Conservation (phyloP, 2,113 vertebrate species). For the Etheostoma spectabile region DNA sequence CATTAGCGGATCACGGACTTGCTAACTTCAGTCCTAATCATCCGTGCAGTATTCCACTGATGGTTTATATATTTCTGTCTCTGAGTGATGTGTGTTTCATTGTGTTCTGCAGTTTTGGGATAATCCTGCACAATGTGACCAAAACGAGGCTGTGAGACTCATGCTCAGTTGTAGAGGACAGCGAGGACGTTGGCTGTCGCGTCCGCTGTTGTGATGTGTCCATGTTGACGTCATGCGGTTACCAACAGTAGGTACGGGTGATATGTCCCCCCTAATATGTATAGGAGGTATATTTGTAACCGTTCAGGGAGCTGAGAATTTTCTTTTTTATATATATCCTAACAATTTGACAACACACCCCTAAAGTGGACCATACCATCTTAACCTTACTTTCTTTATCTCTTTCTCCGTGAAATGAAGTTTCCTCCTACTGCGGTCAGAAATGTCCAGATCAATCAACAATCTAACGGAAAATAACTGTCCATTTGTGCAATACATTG, state of each 20-base stretch:
- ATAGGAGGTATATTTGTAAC: too few relatives aligned
- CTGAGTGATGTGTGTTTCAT: constrained; percentile 67
- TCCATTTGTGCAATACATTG: too few relatives aligned
- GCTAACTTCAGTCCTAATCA: constrained; percentile 74
- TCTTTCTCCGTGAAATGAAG: too few relatives aligned
- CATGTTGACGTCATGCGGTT: not conserved
- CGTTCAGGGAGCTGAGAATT: too few relatives aligned
- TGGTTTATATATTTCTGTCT: constrained; percentile 72
- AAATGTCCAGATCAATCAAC: too few relatives aligned
- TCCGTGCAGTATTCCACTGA: constrained; percentile 61
- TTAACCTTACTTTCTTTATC: too few relatives aligned
- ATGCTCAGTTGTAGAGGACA: constrained; percentile 65
- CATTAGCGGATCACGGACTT: constrained; percentile 79
- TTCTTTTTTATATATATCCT: too few relatives aligned
- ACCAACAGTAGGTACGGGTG: not conserved
- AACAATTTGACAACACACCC: too few relatives aligned
- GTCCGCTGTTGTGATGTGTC: not conserved
- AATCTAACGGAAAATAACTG: too few relatives aligned
- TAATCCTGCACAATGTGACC: constrained; percentile 79
- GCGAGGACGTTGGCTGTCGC: constrained; percentile 51
- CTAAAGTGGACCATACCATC: too few relatives aligned
- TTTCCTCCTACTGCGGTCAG: too few relatives aligned
- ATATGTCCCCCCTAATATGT: too few relatives aligned
- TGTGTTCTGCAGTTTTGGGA: constrained; percentile 63
- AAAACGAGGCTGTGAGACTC: constrained; percentile 58